Percentiles rank a stretch among this genome's conserved stretches.
These are phyloP conservation scores for Macropus fuliginosus DNA, from an alignment of 2,797 vertebrate species.

Conservation along the genomic window DNA sequence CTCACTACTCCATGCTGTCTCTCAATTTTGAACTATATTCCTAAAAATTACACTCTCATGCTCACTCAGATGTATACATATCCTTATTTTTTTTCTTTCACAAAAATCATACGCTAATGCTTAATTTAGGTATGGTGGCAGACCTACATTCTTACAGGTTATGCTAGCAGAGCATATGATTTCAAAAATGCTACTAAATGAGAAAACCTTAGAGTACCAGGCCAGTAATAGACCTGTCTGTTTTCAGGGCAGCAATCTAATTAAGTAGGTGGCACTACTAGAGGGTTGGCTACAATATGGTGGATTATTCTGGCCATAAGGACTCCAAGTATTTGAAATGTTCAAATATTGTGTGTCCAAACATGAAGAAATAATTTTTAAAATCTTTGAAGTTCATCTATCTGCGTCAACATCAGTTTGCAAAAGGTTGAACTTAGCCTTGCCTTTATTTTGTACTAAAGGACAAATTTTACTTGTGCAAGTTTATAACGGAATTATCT, in stretches of 20 bases:
- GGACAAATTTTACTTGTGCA: neutral
- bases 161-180: neutral
- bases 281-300: neutral
- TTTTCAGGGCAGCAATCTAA: neutral
- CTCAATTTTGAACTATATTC: neutral
- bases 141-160: neutral
- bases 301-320: neutral
- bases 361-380: slow-evolving; percentile 14
- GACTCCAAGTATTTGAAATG: neutral
- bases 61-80: neutral
- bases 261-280: neutral
- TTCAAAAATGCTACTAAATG: neutral
- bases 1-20: neutral
- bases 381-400: slow-evolving; percentile 22
- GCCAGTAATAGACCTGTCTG: neutral
- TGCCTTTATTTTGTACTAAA: neutral
- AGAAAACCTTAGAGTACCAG: neutral
- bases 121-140: neutral
- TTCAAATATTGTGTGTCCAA: neutral
- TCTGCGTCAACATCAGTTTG: slow-evolving; percentile 25
- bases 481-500: neutral
- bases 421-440: neutral
- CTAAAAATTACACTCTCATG: neutral
- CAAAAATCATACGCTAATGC: neutral
- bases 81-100: neutral